These are phyloP conservation scores for Eristalinus sepulchralis DNA, from an alignment of 2,888 invertebrate genomes.

Conservation along the genomic window DNA sequence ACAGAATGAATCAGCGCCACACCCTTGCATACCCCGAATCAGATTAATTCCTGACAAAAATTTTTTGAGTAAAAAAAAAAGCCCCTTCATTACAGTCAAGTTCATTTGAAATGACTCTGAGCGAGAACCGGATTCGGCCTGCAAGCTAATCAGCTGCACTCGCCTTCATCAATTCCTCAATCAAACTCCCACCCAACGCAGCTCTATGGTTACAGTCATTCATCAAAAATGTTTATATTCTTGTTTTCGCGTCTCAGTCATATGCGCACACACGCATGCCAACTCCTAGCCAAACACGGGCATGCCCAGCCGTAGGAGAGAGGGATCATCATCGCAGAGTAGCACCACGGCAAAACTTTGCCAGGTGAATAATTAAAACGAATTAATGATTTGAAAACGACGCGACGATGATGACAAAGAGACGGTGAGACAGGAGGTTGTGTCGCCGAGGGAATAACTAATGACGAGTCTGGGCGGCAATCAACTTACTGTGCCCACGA, in stretches of 20 bases:
- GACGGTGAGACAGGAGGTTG: conserved; percentile 3
- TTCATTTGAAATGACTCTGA: background rate
- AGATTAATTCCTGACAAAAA: conserved; percentile 16
- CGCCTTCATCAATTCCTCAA: background rate
- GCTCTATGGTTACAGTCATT: conserved; percentile 8
- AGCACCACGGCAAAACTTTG: conserved; percentile 21
- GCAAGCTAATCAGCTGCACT: conserved; percentile 4
- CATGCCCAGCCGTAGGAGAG: background rate
- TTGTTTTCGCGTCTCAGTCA: background rate
- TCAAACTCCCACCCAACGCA: background rate
- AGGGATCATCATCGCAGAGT: conserved; percentile 17
- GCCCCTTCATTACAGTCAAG: background rate
- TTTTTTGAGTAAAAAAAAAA: background rate
- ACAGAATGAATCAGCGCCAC: background rate
- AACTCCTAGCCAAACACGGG: background rate
- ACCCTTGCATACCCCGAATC: background rate
- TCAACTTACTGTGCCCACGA: background rate
- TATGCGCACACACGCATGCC: background rate
- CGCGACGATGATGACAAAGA: background rate
- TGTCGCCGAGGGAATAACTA: conserved; percentile 27
- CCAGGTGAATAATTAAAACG: conserved; percentile 48
- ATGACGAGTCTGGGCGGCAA: conserved; percentile 16
- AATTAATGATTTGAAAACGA: conserved; percentile 40
- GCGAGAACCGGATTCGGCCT: background rate
- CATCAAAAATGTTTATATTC: conserved; percentile 16